phyloP scores from a whole-genome alignment of 2,888 invertebrate genomes.

The Panopea generosa region DNA sequence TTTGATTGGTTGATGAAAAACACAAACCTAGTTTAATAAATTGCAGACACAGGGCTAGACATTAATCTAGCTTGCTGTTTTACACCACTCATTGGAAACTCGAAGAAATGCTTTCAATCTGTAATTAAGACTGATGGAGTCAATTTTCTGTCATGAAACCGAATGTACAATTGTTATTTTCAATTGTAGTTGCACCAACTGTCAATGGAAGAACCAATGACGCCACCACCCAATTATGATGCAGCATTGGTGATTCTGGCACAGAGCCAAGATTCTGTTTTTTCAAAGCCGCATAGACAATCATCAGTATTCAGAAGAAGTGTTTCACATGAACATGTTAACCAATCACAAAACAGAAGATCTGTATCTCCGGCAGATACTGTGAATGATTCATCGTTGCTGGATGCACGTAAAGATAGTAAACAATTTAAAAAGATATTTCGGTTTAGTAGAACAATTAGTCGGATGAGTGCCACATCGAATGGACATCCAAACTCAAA shows the following conservation, averaged over 20 bases:
- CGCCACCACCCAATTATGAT: slow-evolving; percentile 81
- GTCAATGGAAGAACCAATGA: slow-evolving; percentile 59
- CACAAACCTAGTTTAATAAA: no score
- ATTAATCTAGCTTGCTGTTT: no score
- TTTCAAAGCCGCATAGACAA: slow-evolving; percentile 40
- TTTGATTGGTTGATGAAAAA: no score
- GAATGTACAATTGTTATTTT: no score
- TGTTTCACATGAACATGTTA: slow-evolving; percentile 47
- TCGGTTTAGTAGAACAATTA: slow-evolving; percentile 51
- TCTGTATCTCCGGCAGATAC: slow-evolving; percentile 11
- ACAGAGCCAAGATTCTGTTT: slow-evolving; percentile 75
- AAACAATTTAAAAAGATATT: slow-evolving; percentile 47
- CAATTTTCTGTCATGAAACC: no score
- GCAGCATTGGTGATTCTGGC: slow-evolving; percentile 76
- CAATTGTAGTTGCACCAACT: slow-evolving; percentile 9
- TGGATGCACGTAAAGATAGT: neutral
- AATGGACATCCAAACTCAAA: slow-evolving; percentile 5
- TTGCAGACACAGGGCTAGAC: no score
- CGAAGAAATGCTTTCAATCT: no score
- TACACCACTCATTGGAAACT: no score
- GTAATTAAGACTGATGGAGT: no score
- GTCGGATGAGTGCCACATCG: slow-evolving; percentile 25
- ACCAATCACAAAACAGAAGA: slow-evolving; percentile 15
- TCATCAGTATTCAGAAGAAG: slow-evolving; percentile 48
- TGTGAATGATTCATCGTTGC: slow-evolving; percentile 1